Evolutionary conservation across 2,888 invertebrate genomes (phyloP), one percentile per base, ranked within the genome.

Genomic region (Drosophila monieri): DNA sequence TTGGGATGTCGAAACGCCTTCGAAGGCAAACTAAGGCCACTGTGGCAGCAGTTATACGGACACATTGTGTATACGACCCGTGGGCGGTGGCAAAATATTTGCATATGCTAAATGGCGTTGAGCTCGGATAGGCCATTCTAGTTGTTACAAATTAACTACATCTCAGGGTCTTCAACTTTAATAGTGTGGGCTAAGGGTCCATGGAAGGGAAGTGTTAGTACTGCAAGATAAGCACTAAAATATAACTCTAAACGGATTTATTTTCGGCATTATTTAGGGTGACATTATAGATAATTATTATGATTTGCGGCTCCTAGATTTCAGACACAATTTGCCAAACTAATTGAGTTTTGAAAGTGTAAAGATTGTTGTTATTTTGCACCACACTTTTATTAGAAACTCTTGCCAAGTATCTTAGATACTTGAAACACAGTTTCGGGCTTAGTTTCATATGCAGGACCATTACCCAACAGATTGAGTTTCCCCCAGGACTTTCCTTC

Each of bases 1-100:
- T 37, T 25, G 53, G 60, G 71, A 64, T 43, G 48, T 60, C 60
- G 37, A 4, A 46, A 51, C 69, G 72, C 59, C 52, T 59, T 48
- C 12, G 14, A 55, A 49, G 30, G 61, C 51, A 32, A 70, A 61
- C 54, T 55, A 43, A 44, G 67, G 46, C 46, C 66, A 5, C 39
- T 14, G 39, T 39, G 39, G 14, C 44, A 56, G 44, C 53, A 43
- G 47, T 37, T 46, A 46, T 60, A 41, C 58, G 52, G 43, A 37
- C 49, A 49, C 60, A 76, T 76, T 74, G 66, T 49, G 80, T 67
- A 78, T 84, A 78, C 83, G 87, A 76, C 54, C 55, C 54, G 73
- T 68, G 66, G 78, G 67, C 68, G 48, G 48, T 52, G 43, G 23
- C 61, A 60, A 70, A 83, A 87, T 78, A 83, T 83, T 83, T 83